phyloP scores from a whole-genome alignment of 2,797 vertebrate genomes.

The Podargus strigoides region DNA sequence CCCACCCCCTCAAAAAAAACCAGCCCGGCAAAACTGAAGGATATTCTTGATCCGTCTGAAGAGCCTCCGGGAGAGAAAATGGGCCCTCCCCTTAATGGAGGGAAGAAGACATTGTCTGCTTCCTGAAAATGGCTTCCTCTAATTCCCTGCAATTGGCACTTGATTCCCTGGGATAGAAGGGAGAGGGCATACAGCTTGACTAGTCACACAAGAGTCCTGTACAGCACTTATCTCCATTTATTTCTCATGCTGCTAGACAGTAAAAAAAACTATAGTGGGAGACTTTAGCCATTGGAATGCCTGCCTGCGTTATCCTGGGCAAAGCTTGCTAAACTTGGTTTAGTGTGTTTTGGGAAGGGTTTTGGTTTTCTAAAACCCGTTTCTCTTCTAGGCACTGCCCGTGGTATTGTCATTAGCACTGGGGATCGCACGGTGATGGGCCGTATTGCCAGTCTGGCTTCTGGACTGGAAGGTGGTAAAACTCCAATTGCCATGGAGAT shows the following conservation, averaged over 20 bases:
- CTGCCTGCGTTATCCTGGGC: neutral
- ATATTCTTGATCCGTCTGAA: neutral
- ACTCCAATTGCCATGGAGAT: constrained; percentile 94
- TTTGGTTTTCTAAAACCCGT: neutral
- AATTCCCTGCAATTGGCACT: neutral
- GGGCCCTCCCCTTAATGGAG: neutral
- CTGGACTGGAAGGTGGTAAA: constrained; percentile 90
- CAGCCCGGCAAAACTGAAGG: neutral
- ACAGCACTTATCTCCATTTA: neutral
- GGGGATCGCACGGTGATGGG: constrained; percentile 97
- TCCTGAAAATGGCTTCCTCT: neutral
- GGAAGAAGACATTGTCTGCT: neutral
- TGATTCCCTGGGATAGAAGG: neutral
- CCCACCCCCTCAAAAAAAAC: accelerated
- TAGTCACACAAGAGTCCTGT: neutral
- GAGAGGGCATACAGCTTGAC: neutral
- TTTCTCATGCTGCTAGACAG: neutral
- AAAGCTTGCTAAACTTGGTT: neutral
- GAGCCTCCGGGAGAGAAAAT: neutral
- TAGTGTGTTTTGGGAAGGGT: neutral
- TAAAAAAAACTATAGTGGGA: neutral
- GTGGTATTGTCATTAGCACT: constrained; percentile 90
- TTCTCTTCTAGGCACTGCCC: constrained; percentile 83
- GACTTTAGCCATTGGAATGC: neutral
- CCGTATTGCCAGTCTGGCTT: constrained; percentile 92